These are phyloP conservation scores for Alethe diademata DNA, from an alignment of 2,113 vertebrate genomes.

Conservation along the genomic window DNA sequence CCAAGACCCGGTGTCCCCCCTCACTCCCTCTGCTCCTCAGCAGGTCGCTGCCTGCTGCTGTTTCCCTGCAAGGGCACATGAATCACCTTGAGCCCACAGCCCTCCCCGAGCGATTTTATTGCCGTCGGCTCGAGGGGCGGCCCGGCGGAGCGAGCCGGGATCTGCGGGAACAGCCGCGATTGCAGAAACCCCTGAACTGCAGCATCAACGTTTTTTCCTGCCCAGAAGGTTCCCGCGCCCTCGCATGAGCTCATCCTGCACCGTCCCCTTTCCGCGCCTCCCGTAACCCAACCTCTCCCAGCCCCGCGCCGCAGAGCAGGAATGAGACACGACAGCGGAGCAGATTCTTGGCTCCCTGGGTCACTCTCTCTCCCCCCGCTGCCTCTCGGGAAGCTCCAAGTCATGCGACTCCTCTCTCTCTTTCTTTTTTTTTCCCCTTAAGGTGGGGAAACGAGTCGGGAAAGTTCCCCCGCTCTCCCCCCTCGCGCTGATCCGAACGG, in stretches of 20 bases:
- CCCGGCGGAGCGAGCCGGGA: background rate
- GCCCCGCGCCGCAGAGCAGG: background rate
- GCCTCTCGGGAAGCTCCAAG: background rate
- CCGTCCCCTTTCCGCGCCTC: conserved; percentile 1
- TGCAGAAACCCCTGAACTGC: background rate
- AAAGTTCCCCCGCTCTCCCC: background rate
- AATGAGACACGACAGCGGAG: background rate
- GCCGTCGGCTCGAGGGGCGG: background rate
- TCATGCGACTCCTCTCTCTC: background rate
- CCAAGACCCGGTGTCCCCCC: background rate
- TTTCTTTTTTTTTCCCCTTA: background rate
- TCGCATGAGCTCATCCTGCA: conserved; percentile 17
- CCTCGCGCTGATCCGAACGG: background rate
- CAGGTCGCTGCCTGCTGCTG: background rate
- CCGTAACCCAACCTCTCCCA: conserved; percentile 3
- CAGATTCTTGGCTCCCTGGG: conserved; percentile 8
- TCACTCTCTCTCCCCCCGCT: background rate
- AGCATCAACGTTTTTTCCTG: background rate
- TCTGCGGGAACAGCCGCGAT: background rate
- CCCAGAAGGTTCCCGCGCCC: conserved; percentile 17
- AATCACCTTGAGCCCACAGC: background rate
- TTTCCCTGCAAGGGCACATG: background rate
- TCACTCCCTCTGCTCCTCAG: background rate
- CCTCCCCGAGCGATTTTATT: background rate
- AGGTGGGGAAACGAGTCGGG: background rate